Evolutionary conservation across 2,888 invertebrate genomes (phyloP), one percentile per base, ranked within the genome.

Genomic region (Drosophila macrothrix): DNA sequence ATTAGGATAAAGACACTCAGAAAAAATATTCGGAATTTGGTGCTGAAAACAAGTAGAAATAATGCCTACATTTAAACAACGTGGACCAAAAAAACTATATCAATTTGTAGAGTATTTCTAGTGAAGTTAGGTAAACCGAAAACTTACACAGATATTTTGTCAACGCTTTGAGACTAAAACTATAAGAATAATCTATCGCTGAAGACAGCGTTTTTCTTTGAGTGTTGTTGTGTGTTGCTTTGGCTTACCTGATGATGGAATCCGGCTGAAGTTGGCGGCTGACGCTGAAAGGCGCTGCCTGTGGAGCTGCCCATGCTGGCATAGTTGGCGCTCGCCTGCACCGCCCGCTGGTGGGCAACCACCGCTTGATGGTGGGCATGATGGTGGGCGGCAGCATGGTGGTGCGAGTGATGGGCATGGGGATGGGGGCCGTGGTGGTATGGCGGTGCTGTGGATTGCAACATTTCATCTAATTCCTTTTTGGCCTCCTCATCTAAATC

Each of bases 401-500:
- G 90, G 41, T 86, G 88, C 31, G 82, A 61, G 37, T 79, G 78
- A 49, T 69, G 90, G 41, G 66, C 67, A 53, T 82, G 90, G n/a
- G 78, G 67, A 37, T 83, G 88, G 43, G 80, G 83, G 50, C 54
- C 71, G 49, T 86, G 92, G 67, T 92, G 92, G 69, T 92, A 92
- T 69, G 92, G 91, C 68, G 92, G 90, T 66, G 92, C 85, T 64
- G 93, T 90, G 66, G 93, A 92, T 91, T 93, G 93, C 80, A 93
- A 91, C 93, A 93, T 93, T 90, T 92, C 92, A 87, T 91, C 91
- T 86, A 92, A 83, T 91, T 93, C 91, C 82, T 92, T 92, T 76
- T 90, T 92, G 85, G 93, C 92, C 80, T 92, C 92, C 88, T 93
- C 93, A 91, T 93, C 93, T 90, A 93, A 92, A 90, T 92, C 92